These are phyloP conservation scores for Lamprotornis superbus DNA, from an alignment of 2,113 vertebrate genomes.

Conservation along the genomic window DNA sequence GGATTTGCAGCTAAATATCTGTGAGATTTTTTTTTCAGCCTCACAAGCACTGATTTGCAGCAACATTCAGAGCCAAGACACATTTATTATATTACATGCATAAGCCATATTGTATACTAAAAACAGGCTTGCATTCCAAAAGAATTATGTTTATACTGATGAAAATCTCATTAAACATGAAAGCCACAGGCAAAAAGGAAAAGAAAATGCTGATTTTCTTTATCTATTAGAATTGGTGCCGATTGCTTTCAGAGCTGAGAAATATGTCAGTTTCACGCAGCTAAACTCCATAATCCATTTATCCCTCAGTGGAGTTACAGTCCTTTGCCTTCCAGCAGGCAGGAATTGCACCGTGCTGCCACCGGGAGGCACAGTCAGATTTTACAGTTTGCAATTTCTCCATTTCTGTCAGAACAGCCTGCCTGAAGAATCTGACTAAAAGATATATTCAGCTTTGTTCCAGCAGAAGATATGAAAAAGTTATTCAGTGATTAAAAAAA, in stretches of 20 bases:
- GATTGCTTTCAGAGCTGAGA: background rate
- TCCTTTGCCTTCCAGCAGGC: background rate
- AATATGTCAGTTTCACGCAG: background rate
- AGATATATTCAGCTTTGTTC: background rate
- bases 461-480: background rate
- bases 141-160: background rate
- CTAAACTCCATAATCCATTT: background rate
- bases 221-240: background rate
- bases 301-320: background rate
- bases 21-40: background rate
- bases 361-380: constrained; percentile 27
- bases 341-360: background rate
- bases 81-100: background rate
- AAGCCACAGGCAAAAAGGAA: background rate
- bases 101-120: background rate
- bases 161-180: background rate
- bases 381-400: background rate
- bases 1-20: background rate
- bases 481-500: background rate
- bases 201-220: background rate
- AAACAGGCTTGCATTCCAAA: background rate
- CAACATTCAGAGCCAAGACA: background rate
- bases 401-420: background rate
- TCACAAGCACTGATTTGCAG: background rate
- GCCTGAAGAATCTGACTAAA: background rate